Evolutionary conservation across 92 coral and sea anemone species (phyloP).

Genomic region (Epizoanthus scotinus): DNA sequence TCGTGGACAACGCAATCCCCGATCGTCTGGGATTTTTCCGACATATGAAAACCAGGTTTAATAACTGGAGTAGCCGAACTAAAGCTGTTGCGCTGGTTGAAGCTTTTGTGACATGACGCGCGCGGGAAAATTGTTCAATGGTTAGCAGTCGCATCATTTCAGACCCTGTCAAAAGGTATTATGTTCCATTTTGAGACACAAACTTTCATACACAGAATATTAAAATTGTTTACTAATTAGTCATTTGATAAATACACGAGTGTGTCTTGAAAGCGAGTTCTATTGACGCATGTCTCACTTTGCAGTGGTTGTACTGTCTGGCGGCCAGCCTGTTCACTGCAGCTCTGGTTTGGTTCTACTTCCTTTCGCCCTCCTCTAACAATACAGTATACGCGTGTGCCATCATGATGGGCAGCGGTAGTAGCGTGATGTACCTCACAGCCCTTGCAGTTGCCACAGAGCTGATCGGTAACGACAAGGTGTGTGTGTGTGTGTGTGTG

Average conservation of each 20-base stretch:
- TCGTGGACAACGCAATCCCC: no score
- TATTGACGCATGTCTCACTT: background rate
- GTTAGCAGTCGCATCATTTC: no score
- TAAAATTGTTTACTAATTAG: no score
- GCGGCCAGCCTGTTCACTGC: constrained; percentile 61
- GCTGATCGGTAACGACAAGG: constrained; percentile 62
- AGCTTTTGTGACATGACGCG: no score
- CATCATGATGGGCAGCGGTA: constrained; percentile 75
- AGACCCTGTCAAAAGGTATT: no score
- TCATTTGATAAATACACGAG: background rate
- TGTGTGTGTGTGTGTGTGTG: background rate
- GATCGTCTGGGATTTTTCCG: no score
- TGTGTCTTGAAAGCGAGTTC: background rate
- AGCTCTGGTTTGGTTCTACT: constrained; percentile 70
- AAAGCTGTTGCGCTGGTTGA: no score
- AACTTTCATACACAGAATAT: no score
- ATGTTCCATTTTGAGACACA: no score
- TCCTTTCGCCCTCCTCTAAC: constrained; percentile 49
- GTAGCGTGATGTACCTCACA: constrained; percentile 80
- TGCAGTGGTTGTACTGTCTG: constrained; percentile 76
- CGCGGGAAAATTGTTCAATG: no score
- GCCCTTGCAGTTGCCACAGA: constrained; percentile 78
- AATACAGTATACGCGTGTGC: constrained; percentile 70
- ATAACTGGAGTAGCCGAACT: no score
- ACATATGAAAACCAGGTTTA: no score